phyloP scores from a whole-genome alignment of 2,888 invertebrate species.

The Rhodophaea formosa region DNA sequence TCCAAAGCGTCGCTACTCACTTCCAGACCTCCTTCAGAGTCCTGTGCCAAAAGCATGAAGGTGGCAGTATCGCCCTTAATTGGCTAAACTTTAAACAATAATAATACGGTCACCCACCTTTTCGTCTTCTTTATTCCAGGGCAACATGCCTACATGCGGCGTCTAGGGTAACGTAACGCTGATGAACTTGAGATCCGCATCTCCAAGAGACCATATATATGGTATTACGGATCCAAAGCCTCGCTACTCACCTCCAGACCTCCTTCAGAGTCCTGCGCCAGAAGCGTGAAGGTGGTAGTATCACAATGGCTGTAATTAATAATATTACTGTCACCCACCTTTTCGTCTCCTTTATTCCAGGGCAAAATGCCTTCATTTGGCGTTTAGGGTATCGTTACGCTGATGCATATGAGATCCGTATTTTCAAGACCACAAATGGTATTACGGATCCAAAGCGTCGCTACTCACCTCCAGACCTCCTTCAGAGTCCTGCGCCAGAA shows the following conservation, averaged over 20 bases:
- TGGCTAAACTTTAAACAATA: no score
- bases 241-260: constrained; percentile 74
- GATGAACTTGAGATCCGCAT: not conserved
- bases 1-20: constrained; percentile 45
- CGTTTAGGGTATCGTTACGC: not conserved
- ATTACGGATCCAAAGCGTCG: not conserved
- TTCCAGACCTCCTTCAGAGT: constrained; percentile 88
- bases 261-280: constrained; percentile 88
- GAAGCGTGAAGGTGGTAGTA: constrained; percentile 83
- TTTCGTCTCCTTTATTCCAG: not conserved
- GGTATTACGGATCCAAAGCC: not conserved
- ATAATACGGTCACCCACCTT: not conserved
- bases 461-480: constrained; percentile 85
- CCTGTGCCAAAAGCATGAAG: constrained; percentile 87
- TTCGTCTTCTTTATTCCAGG: not conserved
- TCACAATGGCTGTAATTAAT: no score
- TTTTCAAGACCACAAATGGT: not conserved
- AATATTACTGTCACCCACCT: not conserved
- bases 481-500: constrained; percentile 87
- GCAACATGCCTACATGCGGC: not conserved
- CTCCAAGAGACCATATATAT: not conserved
- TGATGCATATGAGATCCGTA: not conserved
- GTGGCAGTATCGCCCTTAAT: constrained; percentile 86
- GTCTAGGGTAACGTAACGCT: not conserved
- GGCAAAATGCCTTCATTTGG: not conserved